Base-by-base conservation (phyloP, 2,113 vertebrate species). In the Aptenodytes patagonicus region DNA sequence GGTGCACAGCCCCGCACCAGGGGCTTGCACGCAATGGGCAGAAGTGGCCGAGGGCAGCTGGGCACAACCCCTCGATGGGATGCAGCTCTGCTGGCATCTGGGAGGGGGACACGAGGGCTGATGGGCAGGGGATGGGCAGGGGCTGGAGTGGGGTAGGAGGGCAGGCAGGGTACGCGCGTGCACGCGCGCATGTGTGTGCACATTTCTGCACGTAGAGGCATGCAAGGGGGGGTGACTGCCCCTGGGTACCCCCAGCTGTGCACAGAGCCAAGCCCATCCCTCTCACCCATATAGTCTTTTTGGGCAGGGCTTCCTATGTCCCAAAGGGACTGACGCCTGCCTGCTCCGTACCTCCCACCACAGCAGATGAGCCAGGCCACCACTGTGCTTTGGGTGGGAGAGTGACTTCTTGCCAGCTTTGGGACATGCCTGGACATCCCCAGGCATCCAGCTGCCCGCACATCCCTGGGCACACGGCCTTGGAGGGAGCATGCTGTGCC, bases 281-380 rank as follows among this genome's bases (percentile, higher is more conserved):
- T 61, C 46, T 57, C 55, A 42, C 11, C 9, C 25, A 1, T 7
- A 0, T 0, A 10, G 31, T 11, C 18, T 36, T 47, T 78, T 70
- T 9, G n/a, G 44, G 54, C 46, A 51, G 51, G 19, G 29, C 20
- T 79, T 54, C 26, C 21, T n/a, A 4, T 6, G n/a, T 24, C 38
- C 78, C 44, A 40, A 13, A 65, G 44, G 19, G 38, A 17, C 44
- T 31, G 55, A 17, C 3, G 2, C 4, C 29, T 42, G 13, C 34
- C 22, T 26, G 51, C 17, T 69, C 40, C 1, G 0, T 21, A 25
- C 36, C 65, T 73, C 1, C 0, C 22, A n/a, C 29, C 3, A 4
- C 3, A 5, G 46, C 60, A 28, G 15, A 3, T 73, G 29, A 82
- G 26, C 36, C 36, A 47, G 34, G 20, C 44, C 21, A 32, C 46